phyloP scores from a whole-genome alignment of 2,113 vertebrate genomes.

The Stigmatopora nigra region DNA sequence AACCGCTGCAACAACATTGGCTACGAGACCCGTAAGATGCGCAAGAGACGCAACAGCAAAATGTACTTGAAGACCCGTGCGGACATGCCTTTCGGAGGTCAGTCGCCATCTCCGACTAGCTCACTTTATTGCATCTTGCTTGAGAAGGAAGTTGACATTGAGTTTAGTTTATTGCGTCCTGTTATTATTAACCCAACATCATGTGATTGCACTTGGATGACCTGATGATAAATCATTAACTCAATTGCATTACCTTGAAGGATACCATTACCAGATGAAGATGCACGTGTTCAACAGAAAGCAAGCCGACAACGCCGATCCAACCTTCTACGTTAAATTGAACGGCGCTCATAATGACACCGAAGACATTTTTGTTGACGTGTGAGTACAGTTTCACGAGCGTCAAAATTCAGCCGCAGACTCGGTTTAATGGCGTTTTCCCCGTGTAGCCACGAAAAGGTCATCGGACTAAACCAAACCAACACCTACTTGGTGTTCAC shows the following conservation, averaged over 20 bases:
- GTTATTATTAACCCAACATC: background rate
- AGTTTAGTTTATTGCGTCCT: background rate
- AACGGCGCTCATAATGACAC: slow-evolving; percentile 77
- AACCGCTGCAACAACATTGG: slow-evolving; percentile 91
- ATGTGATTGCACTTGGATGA: background rate
- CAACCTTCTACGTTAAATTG: slow-evolving; percentile 78
- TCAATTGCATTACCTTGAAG: slow-evolving; percentile 48
- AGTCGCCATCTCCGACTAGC: background rate
- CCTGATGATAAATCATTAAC: slow-evolving; percentile 4
- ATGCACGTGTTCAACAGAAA: slow-evolving; percentile 89
- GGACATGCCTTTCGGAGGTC: slow-evolving; percentile 88
- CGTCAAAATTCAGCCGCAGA: background rate
- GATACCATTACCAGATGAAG: slow-evolving; percentile 97
- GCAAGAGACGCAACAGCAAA: slow-evolving; percentile 81
- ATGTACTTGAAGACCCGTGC: slow-evolving; percentile 96
- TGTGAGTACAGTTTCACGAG: slow-evolving; percentile 71
- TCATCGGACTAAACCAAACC: slow-evolving; percentile 77
- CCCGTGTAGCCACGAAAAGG: slow-evolving; percentile 34
- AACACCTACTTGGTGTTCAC: slow-evolving; percentile 94
- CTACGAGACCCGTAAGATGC: slow-evolving; percentile 81
- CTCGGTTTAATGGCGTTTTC: background rate
- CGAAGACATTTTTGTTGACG: slow-evolving; percentile 67
- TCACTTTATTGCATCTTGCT: background rate
- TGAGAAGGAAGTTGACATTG: background rate
- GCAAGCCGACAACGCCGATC: slow-evolving; percentile 65